Evolutionary conservation across 2,888 invertebrate genomes (phyloP), one percentile per base, ranked within the genome.

Genomic region (Agelastica alni): DNA sequence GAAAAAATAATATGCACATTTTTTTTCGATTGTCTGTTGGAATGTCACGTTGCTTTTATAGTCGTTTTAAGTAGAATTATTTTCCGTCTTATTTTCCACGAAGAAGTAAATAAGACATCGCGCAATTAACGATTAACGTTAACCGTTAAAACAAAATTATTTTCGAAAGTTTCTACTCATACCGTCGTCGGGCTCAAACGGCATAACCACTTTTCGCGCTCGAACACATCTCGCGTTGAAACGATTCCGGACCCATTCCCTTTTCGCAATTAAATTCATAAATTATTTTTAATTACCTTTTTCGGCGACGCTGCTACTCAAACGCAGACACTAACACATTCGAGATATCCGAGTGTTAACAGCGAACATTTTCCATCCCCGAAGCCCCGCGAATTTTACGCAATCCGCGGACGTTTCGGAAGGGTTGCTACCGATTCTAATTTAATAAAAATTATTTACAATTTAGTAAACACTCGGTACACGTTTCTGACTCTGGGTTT

Each of bases 251-350:
- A 36, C 43, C 36, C 13, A 44, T 18, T 36, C 54, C 44, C 18
- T 28, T n/a, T 45, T 37, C 36, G 20, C 53, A 51, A 51, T 58
- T 58, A 58, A 49, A 51, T 26, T 32, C 47, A 48, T 39, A 53
- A 53, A 53, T 51, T 58, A 53, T 44, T 43, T 51, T 39, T 58
- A 51, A 58, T 58, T 53, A 44, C 44, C 34, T 47, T 58, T n/a
- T 53, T 45, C 34, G 14, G n/a, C 32, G 22, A 14, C 44, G 31
- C 30, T 31, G 7, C 30, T 44, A n/a, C 18, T 44, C 18, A 44
- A 44, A 44, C 18, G 18, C 30, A 17, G 17, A 44, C 42, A 42
- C 13, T 13, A 13, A 41, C 41, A 22, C 22, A 41, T 13, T n/a
- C 34, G 9, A 34, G 34, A 34, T 34, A 34, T 34, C 34, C 16